Conservation (phyloP, 2,797 vertebrate genomes). For the Galaxias olidus region DNA sequence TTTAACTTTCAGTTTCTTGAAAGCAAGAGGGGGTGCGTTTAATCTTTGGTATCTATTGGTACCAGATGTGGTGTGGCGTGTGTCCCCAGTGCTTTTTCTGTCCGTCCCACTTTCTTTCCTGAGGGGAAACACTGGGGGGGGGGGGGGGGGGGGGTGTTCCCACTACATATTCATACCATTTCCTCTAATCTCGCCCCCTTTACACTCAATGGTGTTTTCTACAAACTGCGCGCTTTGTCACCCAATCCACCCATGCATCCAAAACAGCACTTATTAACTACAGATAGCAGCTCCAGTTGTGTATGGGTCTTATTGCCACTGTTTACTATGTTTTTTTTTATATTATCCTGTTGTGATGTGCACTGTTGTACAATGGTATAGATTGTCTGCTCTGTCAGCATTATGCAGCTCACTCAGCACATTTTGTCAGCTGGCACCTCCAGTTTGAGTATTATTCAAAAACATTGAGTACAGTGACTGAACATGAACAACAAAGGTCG, state of each 20-base stretch:
- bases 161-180: conserved; percentile 5
- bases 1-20: background rate
- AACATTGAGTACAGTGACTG: too few species aligned
- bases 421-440: too few species aligned
- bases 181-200: background rate
- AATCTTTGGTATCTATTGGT: background rate
- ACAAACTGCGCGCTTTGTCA: background rate
- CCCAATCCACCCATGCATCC: background rate
- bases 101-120: background rate
- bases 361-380: too few species aligned
- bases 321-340: background rate
- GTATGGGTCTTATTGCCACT: too few species aligned
- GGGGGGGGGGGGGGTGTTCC: background rate
- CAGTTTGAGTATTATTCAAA: too few species aligned
- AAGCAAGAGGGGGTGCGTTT: background rate
- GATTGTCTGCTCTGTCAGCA: too few species aligned
- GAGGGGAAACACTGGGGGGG: background rate
- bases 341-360: background rate
- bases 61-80: background rate
- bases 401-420: too few species aligned
- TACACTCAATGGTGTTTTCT: background rate
- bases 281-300: background rate
- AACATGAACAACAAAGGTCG: too few species aligned
- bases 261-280: background rate
- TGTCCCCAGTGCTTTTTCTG: background rate